These are phyloP conservation scores for Phyllostomus discolor DNA, from an alignment of 2,113 vertebrate genomes.

Conservation along the genomic window DNA sequence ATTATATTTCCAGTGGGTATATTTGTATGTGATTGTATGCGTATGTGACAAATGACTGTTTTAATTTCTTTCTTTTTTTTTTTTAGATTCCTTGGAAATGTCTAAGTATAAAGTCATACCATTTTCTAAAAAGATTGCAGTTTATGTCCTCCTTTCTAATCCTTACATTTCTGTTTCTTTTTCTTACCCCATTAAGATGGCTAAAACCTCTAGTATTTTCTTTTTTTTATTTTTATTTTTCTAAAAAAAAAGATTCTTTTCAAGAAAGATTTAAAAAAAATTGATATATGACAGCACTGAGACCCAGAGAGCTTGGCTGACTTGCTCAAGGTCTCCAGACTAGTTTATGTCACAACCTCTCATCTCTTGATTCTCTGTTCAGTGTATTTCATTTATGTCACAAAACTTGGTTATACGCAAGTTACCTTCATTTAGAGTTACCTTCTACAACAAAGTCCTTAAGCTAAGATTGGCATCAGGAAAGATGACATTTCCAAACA, in stretches of 20 bases:
- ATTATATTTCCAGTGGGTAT: not conserved
- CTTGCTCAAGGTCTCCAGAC: not conserved
- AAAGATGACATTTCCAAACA: not conserved
- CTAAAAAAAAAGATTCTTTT: not conserved
- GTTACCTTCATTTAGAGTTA: not conserved
- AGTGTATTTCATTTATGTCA: not conserved
- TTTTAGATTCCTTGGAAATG: no score
- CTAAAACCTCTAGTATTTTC: no score
- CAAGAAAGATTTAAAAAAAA: not conserved
- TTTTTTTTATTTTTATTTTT: no score
- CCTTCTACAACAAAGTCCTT: not conserved
- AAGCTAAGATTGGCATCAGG: not conserved
- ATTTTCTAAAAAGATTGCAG: not conserved
- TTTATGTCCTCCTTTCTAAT: no score
- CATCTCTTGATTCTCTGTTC: not conserved
- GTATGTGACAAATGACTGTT: not conserved
- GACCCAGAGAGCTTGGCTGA: not conserved
- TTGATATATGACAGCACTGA: not conserved
- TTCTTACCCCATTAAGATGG: no score
- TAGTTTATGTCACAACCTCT: not conserved
- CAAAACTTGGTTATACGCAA: not conserved
- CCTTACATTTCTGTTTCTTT: no score
- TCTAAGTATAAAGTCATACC: no score
- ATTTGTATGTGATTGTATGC: not conserved
- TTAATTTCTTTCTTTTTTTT: no score